Base-by-base conservation (phyloP, 23 tunicate species). In the Pegea sp. region DNA sequence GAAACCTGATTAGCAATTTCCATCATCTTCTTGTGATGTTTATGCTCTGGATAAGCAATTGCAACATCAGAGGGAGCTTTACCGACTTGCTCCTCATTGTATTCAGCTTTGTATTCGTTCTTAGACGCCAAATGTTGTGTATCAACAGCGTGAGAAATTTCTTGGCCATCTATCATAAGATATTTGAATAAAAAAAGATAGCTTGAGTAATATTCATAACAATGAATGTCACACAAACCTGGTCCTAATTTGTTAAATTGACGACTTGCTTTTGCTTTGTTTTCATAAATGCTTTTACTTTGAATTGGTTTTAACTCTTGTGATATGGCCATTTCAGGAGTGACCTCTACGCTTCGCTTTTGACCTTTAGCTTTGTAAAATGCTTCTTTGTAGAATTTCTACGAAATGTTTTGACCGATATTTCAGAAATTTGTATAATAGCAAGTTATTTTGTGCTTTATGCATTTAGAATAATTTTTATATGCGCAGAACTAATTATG, bases 21-120 rank as follows among this genome's bases (percentile, higher is more conserved):
- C 24, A 75, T 52, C 31, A 91, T 79, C 7, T 75, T 91, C 24
- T 59, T 72, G 2, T 69, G 66, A 29, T 75, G 91, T 11, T 67
- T 64, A 52, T 91, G 65, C 32, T 84, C 99, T 5, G 99, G 99
- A 52, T 91, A 79, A 3, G 99, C 70, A 42, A 66, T 79, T 22
- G 77, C 68, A 6, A 65, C 28, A 43, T 79, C 84, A 31, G 63
- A 49, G 18, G 91, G 87, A n/a, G 91, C 64, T 30, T 65, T 52
- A 21, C 95, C 95, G 26, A 78, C 71, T 28, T 69, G 28, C 31
- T 91, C 81, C 24, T 67, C 53, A 18, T 66, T 71, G 52, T 71
- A 91, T 22, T 68, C 93, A n/a, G 58, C 29, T 33, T 58, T 51
- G 71, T 91, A 91, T n/a, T 78, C 49, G 53, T 56, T 67, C 44